Evolutionary conservation across 2,113 vertebrate species (phyloP), one percentile per base, ranked within the genome.

Genomic region (Camarhynchus parvulus): DNA sequence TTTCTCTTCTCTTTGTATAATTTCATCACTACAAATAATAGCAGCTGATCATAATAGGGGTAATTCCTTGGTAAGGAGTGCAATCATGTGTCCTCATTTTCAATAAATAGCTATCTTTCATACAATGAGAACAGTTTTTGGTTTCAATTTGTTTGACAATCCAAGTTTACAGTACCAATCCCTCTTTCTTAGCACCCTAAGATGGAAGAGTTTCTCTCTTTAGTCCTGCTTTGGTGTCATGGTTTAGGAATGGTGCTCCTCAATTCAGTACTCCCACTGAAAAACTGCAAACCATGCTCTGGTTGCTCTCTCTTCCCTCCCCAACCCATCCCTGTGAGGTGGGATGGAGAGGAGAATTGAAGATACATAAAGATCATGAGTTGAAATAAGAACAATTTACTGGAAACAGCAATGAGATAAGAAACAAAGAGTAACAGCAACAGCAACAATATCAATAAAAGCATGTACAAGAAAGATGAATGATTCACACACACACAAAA

Each of bases 261-360:
- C 12, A 39, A 0, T 46, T 78, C 39, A 30, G 47, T 20, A 8
- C 7, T 47, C 28, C 30, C n/a, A 70, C 28, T n/a, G 56, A 39
- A 33, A 87, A 53, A 2, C 13, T 70, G 19, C 8, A 69, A 78
- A 78, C 47, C n/a, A 24, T 39, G 8, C 8, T 19, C 33, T 24
- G 47, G 39, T 39, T 53, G 10, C 28, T 53, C 2, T n/a, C 8
- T 70, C 23, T 8, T 46, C 19, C 18, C 23, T 78, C 3, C 15
- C 5, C 13, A 24, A 10, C 11, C 7, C 21, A 44, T 27, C 28
- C 12, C 3, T 33, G 28, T 13, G 23, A 0, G 0, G 7, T 33
- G 56, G 19, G 28, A 55, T 39, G n/a, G 39, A 70, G 28, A 39
- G 46, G 19, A 62, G 47, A 41, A 55, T 9, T 39, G 8, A 62